Conservation (phyloP, 2,113 vertebrate species). For the Columba janthina region DNA sequence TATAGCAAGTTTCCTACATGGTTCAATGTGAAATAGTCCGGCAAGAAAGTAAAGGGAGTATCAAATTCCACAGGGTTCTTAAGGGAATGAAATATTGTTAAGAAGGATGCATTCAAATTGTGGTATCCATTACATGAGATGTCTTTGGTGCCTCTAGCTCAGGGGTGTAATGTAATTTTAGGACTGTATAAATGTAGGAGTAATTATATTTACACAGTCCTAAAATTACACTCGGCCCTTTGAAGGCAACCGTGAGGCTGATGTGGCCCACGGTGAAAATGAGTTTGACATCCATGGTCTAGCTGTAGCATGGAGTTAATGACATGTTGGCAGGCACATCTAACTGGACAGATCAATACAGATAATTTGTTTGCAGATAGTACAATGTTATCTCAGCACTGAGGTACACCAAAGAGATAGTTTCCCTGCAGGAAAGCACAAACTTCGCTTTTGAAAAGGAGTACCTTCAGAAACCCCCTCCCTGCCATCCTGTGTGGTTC, state of each 20-base stretch:
- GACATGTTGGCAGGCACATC: constrained; percentile 2
- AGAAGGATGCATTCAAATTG: background rate
- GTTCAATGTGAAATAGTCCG: background rate
- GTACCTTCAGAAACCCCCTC: background rate
- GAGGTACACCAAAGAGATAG: background rate
- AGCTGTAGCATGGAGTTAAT: background rate
- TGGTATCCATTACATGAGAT: background rate
- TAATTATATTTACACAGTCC: too few relatives aligned
- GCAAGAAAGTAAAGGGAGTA: background rate
- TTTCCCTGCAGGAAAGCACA: background rate
- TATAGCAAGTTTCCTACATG: background rate
- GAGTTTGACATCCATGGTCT: too few relatives aligned
- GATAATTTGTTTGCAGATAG: constrained; percentile 12
- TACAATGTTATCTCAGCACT: background rate
- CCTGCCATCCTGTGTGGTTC: background rate
- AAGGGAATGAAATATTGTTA: background rate
- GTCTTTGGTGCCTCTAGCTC: background rate
- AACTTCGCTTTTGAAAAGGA: background rate
- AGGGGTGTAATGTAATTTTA: too few relatives aligned
- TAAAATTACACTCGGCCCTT: too few relatives aligned
- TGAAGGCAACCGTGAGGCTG: too few relatives aligned
- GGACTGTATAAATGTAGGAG: too few relatives aligned
- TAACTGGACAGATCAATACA: background rate
- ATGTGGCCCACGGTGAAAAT: too few relatives aligned
- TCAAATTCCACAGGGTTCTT: background rate